These are phyloP conservation scores for Drosophila pachea DNA, from an alignment of 1,140 invertebrate genomes.

Conservation along the genomic window DNA sequence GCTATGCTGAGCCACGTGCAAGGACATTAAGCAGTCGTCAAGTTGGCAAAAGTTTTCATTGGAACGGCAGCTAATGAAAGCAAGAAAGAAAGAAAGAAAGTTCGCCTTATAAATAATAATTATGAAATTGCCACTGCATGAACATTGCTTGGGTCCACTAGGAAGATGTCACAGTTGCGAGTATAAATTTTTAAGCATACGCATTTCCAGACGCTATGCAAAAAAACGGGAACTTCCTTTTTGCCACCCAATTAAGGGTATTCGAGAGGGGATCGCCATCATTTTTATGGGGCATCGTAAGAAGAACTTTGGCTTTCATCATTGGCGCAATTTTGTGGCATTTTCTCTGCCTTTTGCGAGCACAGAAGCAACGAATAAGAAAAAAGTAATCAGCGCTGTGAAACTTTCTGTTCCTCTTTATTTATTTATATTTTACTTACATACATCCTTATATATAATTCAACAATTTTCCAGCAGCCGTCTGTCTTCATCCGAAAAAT, in stretches of 20 bases:
- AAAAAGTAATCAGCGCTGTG: slow-evolving; percentile 19
- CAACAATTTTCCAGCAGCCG: slow-evolving; percentile 47
- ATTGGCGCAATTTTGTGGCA: slow-evolving; percentile 53
- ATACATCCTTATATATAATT: slow-evolving; percentile 35
- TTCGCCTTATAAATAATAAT: slow-evolving; percentile 56
- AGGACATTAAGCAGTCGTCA: slow-evolving; percentile 59
- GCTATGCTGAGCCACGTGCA: slow-evolving; percentile 43
- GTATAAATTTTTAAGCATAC: slow-evolving; percentile 3
- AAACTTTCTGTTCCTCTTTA: slow-evolving; percentile 40
- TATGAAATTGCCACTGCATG: slow-evolving; percentile 37
- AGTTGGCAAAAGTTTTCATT: slow-evolving; percentile 50
- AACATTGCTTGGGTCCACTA: neutral
- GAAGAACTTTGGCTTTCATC: slow-evolving; percentile 19
- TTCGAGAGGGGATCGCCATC: slow-evolving; percentile 36
- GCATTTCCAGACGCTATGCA: slow-evolving; percentile 15
- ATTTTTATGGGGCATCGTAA: slow-evolving; percentile 21
- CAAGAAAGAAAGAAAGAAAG: slow-evolving; percentile 42
- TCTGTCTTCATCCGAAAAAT: slow-evolving; percentile 27
- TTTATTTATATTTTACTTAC: slow-evolving; percentile 32
- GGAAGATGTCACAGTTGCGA: slow-evolving; percentile 33
- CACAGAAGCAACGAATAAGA: slow-evolving; percentile 2
- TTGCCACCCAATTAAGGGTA: slow-evolving; percentile 40
- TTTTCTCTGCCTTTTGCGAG: slow-evolving; percentile 26
- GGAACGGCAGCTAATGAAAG: neutral
- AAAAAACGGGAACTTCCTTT: slow-evolving; percentile 39